Base-by-base conservation (phyloP, 2,888 invertebrate genomes). In the Yponomeuta evonymella region DNA sequence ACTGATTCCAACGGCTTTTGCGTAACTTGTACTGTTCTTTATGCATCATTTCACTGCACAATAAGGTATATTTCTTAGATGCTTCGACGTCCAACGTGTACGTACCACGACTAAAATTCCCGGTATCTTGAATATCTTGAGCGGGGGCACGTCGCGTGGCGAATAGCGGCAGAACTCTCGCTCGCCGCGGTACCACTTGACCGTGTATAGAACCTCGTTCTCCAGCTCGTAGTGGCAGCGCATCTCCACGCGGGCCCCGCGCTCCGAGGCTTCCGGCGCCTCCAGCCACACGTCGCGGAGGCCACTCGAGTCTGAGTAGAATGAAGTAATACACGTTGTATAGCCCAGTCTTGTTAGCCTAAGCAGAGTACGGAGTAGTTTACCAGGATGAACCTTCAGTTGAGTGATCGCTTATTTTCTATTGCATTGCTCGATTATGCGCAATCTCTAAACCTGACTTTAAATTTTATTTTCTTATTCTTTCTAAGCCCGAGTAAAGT, bases 151-250 rank as follows among this genome's bases (percentile, higher is more conserved):
- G 75, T 95, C 95, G 73, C 94, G 89, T 0, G 95, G 95, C 3
- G 94, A 90, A 78, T 92, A 95, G 70, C 95, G 88, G 78, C 94
- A 95, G 85, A 95, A 95, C 83, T 95, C 95, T 4, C 94, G 82
- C 73, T 92, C 92, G 2, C 94, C 94, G 68, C 94, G 91, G 82
- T 95, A 95, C 95, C 95, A 95, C 84, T 95, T 95, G 74, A 95
- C 94, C 64, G 94, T 92, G 83, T 95, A 95, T 65, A 95, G 84
- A 65, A 93, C 92, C 76, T 95, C 95, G 30, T 94, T 93, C 77
- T 95, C 95, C 75, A 95, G 84, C 81, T 95, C 94, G 83, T 94
- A 95, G 72, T 90, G 87, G 79, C 95, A 95, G 77, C 93, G 92
- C 76, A 96, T 90, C 73, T 93, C 89, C 12, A 94, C 95, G 76